Base-by-base conservation (phyloP, 2,888 invertebrate species). In the Xestia rhomboidea region DNA sequence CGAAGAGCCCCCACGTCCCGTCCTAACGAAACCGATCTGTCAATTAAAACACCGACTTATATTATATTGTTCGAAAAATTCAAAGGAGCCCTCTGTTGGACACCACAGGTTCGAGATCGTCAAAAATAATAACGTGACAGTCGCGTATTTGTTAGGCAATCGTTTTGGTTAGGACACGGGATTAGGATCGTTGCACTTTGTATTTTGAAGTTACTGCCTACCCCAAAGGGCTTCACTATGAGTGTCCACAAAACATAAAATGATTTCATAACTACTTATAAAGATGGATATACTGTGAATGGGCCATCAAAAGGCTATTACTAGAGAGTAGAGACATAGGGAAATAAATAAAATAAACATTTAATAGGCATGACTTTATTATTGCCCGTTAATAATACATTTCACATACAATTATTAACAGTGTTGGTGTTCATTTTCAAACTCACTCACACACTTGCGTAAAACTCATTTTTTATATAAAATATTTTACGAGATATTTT, bases 361-460 rank as follows among this genome's bases (percentile, higher is more conserved):
- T 62, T 68, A 73, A 27, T 69, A 63, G 82, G 86, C 86, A 83
- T 74, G 68, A 63, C 57, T 77, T 82, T 85, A 75, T 74, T 85
- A 72, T 69, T 77, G 83, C 83, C 83, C 13, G 24, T 74, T 74
- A 72, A 66, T 74, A 64, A 71, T 71, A 83, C 54, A 72, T 73
- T 51, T 84, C 70, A 85, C 73, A 76, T 81, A 75, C 54, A 76
- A 76, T 64, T 68, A 57, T 27, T 27, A 27, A 69, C 82, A 77
- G 51, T 77, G 81, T 81, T 78, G 83, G 78, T 83, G 83, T 83
- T 85, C 72, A 46, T 82, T 72, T 44, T 77, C 71, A 85, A 67
- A 77, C 83, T 77, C 86, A 69, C 80, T 54, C 69, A 70, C 77
- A 73, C 68, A 68, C 71, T 70, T 73, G 73, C 62, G 13, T 63